A percentile compares a stretch with the other conserved stretches of the same genome.
phyloP scores from a whole-genome alignment of 2,797 vertebrate species.

The Pangasius djambal region DNA sequence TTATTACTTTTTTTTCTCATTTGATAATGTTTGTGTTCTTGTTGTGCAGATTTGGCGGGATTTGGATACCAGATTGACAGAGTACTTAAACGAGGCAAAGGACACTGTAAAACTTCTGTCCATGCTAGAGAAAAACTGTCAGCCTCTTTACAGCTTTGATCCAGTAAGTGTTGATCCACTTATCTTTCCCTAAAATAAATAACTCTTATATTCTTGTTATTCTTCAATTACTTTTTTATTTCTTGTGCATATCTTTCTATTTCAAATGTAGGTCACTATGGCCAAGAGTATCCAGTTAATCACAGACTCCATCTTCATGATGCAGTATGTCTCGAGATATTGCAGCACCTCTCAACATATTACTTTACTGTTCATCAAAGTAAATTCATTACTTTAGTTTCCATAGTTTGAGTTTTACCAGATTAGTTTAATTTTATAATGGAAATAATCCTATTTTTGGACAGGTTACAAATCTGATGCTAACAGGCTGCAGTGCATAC shows the following conservation, averaged over 20 bases:
- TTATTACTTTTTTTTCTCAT: background rate
- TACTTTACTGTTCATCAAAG: conserved; percentile 80
- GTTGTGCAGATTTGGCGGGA: conserved; percentile 76
- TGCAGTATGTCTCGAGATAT: conserved; percentile 77
- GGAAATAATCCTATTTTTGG: background rate
- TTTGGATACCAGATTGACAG: conserved; percentile 79
- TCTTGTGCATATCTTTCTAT: background rate
- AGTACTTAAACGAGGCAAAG: conserved; percentile 82
- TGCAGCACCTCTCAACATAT: conserved; percentile 82
- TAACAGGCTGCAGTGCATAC: conserved; percentile 80
- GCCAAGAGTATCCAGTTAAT: conserved; percentile 77
- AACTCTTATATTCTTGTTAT: background rate
- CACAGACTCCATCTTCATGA: conserved; percentile 78
- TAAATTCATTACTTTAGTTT: conserved; percentile 53
- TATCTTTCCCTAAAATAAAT: background rate
- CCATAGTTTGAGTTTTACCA: background rate
- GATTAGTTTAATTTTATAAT: background rate
- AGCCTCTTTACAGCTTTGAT: conserved; percentile 80
- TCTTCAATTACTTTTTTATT: background rate
- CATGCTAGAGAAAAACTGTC: conserved; percentile 79
- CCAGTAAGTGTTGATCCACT: conserved; percentile 70
- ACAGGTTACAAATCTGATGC: conserved; percentile 87
- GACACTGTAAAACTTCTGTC: conserved; percentile 82
- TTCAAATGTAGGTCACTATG: conserved; percentile 77
- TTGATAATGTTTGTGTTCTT: background rate